Evolutionary conservation across 2,888 invertebrate species (phyloP).

Genomic region (Apantesis nais): DNA sequence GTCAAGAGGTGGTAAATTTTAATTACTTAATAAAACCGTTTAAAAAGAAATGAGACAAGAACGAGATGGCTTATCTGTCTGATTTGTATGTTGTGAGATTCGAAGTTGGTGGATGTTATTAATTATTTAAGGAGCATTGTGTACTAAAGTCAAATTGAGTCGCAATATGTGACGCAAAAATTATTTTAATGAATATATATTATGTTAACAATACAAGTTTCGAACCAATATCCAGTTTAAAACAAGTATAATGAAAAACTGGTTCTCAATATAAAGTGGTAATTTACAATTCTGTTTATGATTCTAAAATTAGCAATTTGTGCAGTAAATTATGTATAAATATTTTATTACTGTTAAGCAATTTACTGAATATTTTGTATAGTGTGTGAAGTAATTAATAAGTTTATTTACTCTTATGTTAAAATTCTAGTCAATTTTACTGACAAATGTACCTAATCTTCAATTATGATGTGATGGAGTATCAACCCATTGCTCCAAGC

Average conservation of each 20-base stretch:
- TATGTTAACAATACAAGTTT: background rate
- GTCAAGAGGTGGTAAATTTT: too few species aligned
- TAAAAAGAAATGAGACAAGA: too few species aligned
- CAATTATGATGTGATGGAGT: background rate
- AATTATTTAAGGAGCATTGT: too few species aligned
- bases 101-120: too few species aligned
- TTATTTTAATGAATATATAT: background rate
- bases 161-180: background rate
- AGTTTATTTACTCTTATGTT: background rate
- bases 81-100: too few species aligned
- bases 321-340: slow-evolving; percentile 1
- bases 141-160: background rate
- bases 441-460: background rate
- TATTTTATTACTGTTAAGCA: background rate
- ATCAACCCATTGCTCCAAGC: background rate
- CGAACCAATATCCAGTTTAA: background rate
- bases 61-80: too few species aligned
- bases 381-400: background rate
- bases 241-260: background rate
- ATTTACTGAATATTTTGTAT: background rate
- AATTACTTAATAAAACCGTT: too few species aligned
- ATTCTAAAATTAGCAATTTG: background rate
- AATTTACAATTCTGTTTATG: background rate
- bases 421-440: background rate
- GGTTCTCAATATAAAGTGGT: background rate